Conservation (phyloP, 2,888 invertebrate species). For the Malacosoma neustria region DNA sequence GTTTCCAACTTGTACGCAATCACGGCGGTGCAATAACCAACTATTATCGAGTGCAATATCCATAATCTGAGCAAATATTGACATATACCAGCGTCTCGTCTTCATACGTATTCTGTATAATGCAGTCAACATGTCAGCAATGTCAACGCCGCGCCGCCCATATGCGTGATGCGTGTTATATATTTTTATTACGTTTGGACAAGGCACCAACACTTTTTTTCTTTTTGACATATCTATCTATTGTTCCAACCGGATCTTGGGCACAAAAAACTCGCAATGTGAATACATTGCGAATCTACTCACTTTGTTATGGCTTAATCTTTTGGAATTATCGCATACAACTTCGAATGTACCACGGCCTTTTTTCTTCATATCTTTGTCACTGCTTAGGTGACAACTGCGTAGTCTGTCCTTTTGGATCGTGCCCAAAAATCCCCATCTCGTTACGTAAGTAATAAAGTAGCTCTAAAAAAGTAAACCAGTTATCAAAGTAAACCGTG, state of each 20-base stretch:
- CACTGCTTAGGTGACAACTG: no score
- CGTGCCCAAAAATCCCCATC: no score
- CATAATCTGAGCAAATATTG: conserved; percentile 8
- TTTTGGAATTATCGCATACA: neutral
- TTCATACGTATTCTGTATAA: conserved; percentile 9
- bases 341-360: no score
- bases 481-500: conserved; percentile 7
- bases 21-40: conserved; percentile 6
- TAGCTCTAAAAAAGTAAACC: conserved; percentile 7
- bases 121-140: conserved; percentile 6
- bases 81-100: conserved; percentile 11
- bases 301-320: conserved; percentile 10
- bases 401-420: no score
- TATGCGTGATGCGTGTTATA: conserved; percentile 11
- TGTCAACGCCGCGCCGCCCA: conserved; percentile 10
- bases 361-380: no score
- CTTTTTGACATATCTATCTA: conserved; percentile 10
- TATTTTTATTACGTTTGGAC: conserved; percentile 10
- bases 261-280: conserved; percentile 12
- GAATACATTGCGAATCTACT: conserved; percentile 9
- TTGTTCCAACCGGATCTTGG: conserved; percentile 9
- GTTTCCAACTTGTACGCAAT: conserved; percentile 3
- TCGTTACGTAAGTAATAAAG: conserved; percentile 1
- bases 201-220: no score
- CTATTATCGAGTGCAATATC: conserved; percentile 6